A percentile compares a stretch with the other conserved stretches of the same genome.
These are phyloP conservation scores for Tortricodes alternella DNA, from an alignment of 2,888 invertebrate species.

Conservation along the genomic window DNA sequence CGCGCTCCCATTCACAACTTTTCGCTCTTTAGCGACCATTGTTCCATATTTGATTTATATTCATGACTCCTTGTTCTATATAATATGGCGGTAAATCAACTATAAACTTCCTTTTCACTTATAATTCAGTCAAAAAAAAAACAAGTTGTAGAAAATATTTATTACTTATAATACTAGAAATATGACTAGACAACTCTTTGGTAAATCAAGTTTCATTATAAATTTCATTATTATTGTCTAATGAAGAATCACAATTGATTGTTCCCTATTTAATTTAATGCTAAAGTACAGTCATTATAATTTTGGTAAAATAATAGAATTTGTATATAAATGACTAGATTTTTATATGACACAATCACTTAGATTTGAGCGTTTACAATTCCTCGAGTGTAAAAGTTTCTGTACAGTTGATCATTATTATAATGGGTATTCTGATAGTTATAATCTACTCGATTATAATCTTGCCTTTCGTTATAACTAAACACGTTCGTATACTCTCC, in stretches of 20 bases:
- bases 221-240: constrained; percentile 54
- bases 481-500: constrained; percentile 53
- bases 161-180: constrained; percentile 46
- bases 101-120: constrained; percentile 61
- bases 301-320: constrained; percentile 35
- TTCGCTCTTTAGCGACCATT: constrained; percentile 79
- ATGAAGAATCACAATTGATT: constrained; percentile 21
- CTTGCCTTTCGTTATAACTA: constrained; percentile 57
- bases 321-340: constrained; percentile 46
- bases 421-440: constrained; percentile 63
- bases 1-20: constrained; percentile 76
- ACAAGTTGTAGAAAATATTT: constrained; percentile 26
- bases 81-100: constrained; percentile 71
- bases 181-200: constrained; percentile 68
- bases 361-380: constrained; percentile 72
- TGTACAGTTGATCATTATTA: constrained; percentile 67
- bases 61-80: constrained; percentile 78
- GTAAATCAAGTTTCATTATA: constrained; percentile 45
- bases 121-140: constrained; percentile 20
- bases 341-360: constrained; percentile 34
- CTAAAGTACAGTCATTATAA: background rate
- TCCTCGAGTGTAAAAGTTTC: constrained; percentile 66
- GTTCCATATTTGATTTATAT: constrained; percentile 82
- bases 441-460: constrained; percentile 46
- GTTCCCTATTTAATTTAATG: constrained; percentile 4